phyloP scores from a whole-genome alignment of 2,113 vertebrate genomes.

The Phyllostomus discolor region DNA sequence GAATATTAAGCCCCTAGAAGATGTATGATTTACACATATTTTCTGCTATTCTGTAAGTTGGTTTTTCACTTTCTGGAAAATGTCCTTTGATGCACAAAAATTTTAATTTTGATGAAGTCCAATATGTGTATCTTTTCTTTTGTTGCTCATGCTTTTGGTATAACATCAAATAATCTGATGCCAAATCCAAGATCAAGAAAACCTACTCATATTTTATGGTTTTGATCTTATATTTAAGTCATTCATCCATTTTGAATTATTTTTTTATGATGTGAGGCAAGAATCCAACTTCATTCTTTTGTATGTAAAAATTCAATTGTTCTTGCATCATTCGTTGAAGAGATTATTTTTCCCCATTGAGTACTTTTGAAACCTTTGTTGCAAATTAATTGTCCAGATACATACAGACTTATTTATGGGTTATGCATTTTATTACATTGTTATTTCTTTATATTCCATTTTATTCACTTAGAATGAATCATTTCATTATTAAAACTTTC shows the following conservation, averaged over 20 bases:
- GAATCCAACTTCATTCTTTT: neutral
- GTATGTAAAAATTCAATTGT: neutral
- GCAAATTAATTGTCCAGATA: too few species aligned
- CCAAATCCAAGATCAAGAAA: neutral
- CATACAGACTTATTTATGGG: neutral
- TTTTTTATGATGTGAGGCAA: neutral
- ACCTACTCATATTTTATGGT: neutral
- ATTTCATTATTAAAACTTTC: neutral
- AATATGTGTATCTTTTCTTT: neutral
- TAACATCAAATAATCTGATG: neutral
- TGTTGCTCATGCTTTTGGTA: neutral
- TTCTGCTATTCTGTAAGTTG: neutral
- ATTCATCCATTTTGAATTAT: neutral
- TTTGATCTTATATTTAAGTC: neutral
- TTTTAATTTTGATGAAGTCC: neutral
- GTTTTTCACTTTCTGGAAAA: neutral
- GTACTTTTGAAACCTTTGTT: too few species aligned
- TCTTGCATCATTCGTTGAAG: neutral
- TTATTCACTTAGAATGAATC: neutral
- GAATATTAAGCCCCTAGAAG: neutral
- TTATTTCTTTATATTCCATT: neutral
- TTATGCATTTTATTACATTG: neutral
- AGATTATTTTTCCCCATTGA: too few species aligned
- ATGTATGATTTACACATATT: neutral
- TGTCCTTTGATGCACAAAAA: neutral